Base-by-base conservation (phyloP, 1,140 invertebrate genomes). In the Pectinophora gossypiella region DNA sequence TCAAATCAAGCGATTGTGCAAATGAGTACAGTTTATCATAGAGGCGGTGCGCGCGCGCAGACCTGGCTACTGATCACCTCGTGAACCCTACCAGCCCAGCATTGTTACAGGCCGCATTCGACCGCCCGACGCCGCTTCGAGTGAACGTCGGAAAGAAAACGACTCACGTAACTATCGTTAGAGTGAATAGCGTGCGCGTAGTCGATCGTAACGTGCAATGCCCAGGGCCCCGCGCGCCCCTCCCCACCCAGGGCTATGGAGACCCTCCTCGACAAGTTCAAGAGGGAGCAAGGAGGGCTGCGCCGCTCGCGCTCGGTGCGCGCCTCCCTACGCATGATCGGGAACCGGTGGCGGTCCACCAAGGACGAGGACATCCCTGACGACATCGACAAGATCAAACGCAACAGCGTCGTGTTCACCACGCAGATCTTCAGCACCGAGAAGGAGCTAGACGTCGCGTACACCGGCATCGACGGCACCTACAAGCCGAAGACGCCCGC, bases 241-340 rank as follows among this genome's bases (percentile, higher is more conserved):
- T 60, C 58, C 76, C 77, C 69, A 75, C 61, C 59, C 66, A 72
- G 79, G 79, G 83, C 81, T 75, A 88, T 88, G 85, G 85, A 86
- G 66, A 77, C 76, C 68, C 71, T 87, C 73, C 68, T 85, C 72
- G 76, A 81, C 46, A 89, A 76, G 59, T 79, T 85, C 68, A 80
- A 80, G 69, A 74, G 76, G 66, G 76, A 75, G 64, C 77, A 80
- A 66, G 69, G 72, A 61, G 72, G 86, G 74, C 76, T 93, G 55
- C 91, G 91, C 27, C 89, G 93, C 58, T 91, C 92, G 54, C 90
- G 91, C 61, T 94, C 93, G 23, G 91, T 95, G 60, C 90, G 93
- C 51, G 91, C 92, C 27, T 95, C 93, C 23, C 79, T 94, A 40
- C 90, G 91, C 58, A 76, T 93, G 54, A 91, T 95, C 52, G 88